These are phyloP conservation scores for Dolichallabes microphthalmus DNA, from an alignment of 2,113 vertebrate genomes.

Conservation along the genomic window DNA sequence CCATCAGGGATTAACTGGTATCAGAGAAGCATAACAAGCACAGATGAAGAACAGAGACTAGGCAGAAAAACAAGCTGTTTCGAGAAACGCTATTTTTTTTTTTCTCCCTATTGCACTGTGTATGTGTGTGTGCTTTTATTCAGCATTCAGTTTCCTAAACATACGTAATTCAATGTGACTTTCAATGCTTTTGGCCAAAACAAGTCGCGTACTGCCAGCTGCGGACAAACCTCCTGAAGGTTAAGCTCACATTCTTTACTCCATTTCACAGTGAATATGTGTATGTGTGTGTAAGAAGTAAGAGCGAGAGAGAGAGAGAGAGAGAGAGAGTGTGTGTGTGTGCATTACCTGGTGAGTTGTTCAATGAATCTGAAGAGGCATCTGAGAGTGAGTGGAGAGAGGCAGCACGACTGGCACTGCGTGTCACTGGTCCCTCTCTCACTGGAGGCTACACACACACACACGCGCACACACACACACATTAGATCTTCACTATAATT, in stretches of 20 bases:
- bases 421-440: constrained; percentile 61
- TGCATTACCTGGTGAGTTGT: constrained; percentile 78
- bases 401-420: constrained; percentile 66
- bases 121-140: background rate
- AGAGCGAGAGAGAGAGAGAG: background rate
- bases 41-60: background rate
- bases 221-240: background rate
- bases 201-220: background rate
- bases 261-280: background rate
- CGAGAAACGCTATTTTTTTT: background rate
- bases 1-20: constrained; percentile 6
- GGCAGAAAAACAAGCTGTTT: background rate
- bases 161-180: background rate
- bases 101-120: too few species aligned
- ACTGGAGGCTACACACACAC: constrained; percentile 78
- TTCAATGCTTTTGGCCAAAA: constrained; percentile 12
- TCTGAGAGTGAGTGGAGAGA: constrained; percentile 76
- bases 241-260: background rate
- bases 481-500: background rate
- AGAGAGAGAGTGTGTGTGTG: background rate
- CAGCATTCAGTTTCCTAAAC: background rate
- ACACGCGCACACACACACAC: constrained; percentile 42
- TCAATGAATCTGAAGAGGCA: constrained; percentile 78
- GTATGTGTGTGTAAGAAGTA: background rate
- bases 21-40: background rate